These are phyloP conservation scores for Thunnus maccoyii DNA, from an alignment of 2,113 vertebrate species.

Conservation along the genomic window DNA sequence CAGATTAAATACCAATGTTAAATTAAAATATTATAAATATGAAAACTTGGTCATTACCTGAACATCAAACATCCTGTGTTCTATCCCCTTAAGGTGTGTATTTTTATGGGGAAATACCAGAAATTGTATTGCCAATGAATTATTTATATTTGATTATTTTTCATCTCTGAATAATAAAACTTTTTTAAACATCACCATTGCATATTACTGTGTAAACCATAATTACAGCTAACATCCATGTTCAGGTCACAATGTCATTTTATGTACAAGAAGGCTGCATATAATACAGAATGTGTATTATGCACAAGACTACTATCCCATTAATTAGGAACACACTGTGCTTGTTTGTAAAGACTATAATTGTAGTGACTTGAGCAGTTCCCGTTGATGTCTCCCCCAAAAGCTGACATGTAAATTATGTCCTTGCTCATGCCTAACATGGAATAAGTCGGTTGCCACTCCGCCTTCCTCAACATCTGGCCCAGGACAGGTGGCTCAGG, in stretches of 20 bases:
- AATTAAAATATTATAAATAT: neutral
- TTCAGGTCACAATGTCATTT: neutral
- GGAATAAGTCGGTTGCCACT: neutral
- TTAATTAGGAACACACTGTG: neutral
- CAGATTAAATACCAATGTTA: neutral
- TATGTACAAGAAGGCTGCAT: neutral
- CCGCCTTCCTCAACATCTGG: constrained; percentile 27
- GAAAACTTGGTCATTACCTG: neutral
- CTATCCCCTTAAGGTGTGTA: neutral
- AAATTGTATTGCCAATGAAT: no score
- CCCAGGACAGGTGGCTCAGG: constrained; percentile 19
- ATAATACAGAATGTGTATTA: neutral
- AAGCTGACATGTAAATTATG: neutral
- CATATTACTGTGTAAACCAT: neutral
- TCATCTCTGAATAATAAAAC: no score
- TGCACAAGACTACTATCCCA: neutral
- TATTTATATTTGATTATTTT: no score
- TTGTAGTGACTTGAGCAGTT: neutral
- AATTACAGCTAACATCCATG: neutral
- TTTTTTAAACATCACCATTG: neutral
- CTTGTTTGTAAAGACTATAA: neutral
- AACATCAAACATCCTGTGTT: neutral
- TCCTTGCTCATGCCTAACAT: neutral
- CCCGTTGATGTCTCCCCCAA: neutral
- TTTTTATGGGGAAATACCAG: neutral